Conservation (phyloP, 1,140 invertebrate species). For the Lamellibrachia luymesi region DNA sequence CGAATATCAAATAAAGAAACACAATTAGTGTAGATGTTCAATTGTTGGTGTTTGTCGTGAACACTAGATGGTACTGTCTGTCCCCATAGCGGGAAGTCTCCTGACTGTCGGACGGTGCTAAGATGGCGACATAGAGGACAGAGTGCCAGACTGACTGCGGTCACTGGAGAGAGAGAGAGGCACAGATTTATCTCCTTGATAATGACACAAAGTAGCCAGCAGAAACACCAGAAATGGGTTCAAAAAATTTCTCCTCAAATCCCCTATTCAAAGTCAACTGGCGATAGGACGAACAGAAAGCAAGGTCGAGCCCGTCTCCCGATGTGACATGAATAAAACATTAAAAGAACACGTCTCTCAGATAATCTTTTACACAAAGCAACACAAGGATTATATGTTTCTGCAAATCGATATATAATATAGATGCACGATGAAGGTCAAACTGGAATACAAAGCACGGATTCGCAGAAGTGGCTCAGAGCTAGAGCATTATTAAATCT, state of each 20-base stretch:
- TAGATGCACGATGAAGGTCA: no score
- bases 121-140: no score
- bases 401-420: no score
- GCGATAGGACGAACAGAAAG: not conserved
- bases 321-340: not conserved
- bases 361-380: not conserved
- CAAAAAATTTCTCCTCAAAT: not conserved
- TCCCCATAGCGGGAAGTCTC: not conserved
- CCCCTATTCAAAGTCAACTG: not conserved
- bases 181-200: not conserved
- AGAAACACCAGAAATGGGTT: not conserved
- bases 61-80: not conserved
- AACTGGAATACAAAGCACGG: no score
- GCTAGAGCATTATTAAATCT: not conserved
- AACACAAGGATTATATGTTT: no score
- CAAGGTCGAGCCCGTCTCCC: not conserved
- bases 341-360: not conserved
- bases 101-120: no score
- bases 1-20: not conserved
- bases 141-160: not conserved
- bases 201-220: not conserved
- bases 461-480: no score
- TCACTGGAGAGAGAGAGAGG: not conserved
- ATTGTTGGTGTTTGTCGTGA: not conserved
- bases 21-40: not conserved